Evolutionary conservation across 1,140 invertebrate genomes (phyloP).

Genomic region (Ylistrum balloti): DNA sequence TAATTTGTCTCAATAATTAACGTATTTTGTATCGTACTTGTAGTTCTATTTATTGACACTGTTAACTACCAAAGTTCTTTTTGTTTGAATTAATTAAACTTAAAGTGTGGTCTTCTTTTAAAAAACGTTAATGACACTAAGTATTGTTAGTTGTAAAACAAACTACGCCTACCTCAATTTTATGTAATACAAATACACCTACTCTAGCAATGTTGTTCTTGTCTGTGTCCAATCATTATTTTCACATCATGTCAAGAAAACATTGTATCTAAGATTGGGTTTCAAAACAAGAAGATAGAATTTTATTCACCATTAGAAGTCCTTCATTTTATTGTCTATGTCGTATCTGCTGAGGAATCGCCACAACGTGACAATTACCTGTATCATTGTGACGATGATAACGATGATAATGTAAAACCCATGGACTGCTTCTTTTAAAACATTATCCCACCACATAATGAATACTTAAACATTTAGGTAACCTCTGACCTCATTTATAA

Average conservation of each 20-base stretch:
- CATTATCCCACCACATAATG: not conserved
- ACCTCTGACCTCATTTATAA: not conserved
- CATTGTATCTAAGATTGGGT: not conserved
- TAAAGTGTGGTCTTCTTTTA: not conserved
- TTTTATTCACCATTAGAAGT: not conserved
- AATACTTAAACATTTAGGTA: not conserved
- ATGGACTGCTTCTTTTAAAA: not conserved
- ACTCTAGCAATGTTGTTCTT: not conserved
- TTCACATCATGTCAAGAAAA: not conserved
- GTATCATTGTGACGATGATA: not conserved
- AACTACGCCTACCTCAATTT: not conserved
- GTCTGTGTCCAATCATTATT: not conserved
- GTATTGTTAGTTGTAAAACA: not conserved
- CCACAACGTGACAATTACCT: not conserved
- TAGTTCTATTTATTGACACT: too few species aligned
- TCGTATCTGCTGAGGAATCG: not conserved
- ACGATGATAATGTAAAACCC: not conserved
- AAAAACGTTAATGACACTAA: not conserved
- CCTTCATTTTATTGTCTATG: not conserved
- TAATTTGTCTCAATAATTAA: too few species aligned
- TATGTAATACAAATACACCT: not conserved
- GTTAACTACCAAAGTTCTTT: not conserved
- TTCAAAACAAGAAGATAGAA: slow-evolving; percentile 8
- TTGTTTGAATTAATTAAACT: slow-evolving; percentile 2
- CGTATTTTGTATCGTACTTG: too few species aligned